These are phyloP conservation scores for Cavia aperea DNA, from an alignment of 2,113 vertebrate genomes.

Conservation along the genomic window DNA sequence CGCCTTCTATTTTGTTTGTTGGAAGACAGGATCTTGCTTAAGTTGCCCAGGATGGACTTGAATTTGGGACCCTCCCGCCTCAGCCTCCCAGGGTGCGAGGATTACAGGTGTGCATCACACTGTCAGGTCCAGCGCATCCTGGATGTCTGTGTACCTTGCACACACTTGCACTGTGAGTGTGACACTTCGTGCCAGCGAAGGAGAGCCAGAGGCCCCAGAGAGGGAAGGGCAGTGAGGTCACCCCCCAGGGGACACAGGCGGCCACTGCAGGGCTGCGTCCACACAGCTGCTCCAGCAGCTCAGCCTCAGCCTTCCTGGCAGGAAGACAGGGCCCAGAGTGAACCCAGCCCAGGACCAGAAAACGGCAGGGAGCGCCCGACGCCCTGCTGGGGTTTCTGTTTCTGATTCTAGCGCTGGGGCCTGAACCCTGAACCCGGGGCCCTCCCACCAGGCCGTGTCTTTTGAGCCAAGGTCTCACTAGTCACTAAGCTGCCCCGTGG, in stretches of 20 bases:
- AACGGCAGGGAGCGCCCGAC: not conserved
- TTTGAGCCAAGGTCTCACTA: not conserved
- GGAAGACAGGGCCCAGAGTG: not conserved
- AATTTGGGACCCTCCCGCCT: not conserved
- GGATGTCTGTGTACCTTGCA: not conserved
- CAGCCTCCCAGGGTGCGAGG: not conserved
- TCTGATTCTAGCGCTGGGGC: not conserved
- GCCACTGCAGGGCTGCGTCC: not conserved
- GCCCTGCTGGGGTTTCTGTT: too few species aligned
- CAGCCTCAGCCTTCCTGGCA: not conserved
- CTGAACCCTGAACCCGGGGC: too few species aligned
- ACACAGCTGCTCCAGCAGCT: not conserved
- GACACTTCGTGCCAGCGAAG: too few species aligned
- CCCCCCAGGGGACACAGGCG: not conserved
- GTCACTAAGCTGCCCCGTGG: not conserved
- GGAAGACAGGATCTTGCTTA: not conserved
- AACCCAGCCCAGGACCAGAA: not conserved
- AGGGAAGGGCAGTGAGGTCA: too few species aligned
- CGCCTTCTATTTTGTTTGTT: not conserved
- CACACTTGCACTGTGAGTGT: not conserved
- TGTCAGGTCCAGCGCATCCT: too few species aligned
- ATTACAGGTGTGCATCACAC: not conserved
- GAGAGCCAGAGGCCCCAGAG: too few species aligned
- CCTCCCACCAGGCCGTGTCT: too few species aligned
- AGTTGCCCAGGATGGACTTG: not conserved